Percentiles rank a stretch among this genome's conserved stretches.
Conservation (phyloP, 2,797 vertebrate species). For the Enteromius fasciolatus region DNA sequence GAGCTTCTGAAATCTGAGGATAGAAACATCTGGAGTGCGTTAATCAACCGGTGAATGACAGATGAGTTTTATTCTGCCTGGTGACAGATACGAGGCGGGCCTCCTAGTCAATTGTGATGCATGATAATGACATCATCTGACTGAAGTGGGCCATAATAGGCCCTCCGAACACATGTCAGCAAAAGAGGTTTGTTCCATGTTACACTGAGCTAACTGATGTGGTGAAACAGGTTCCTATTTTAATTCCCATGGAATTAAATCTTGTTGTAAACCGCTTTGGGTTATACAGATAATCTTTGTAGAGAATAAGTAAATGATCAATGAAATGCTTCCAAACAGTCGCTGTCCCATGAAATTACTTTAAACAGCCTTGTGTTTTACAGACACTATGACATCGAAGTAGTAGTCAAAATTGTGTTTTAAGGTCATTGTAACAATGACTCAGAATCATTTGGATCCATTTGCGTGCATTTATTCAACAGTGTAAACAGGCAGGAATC, state of each 20-base stretch:
- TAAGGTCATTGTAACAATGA: too few relatives aligned
- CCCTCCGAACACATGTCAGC: conserved; percentile 73
- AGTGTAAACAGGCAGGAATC: too few relatives aligned
- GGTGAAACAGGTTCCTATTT: conserved; percentile 37
- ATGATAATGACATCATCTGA: conserved; percentile 85
- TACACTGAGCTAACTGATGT: conserved; percentile 31
- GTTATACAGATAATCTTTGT: neutral
- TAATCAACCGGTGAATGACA: conserved; percentile 88
- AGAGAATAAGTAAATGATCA: neutral
- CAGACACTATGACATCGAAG: neutral
- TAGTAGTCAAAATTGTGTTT: too few relatives aligned
- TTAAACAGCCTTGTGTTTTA: neutral
- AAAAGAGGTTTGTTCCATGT: conserved; percentile 31
- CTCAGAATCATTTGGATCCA: too few relatives aligned
- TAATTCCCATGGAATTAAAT: conserved; percentile 4
- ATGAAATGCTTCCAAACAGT: neutral
- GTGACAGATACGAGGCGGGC: conserved; percentile 83
- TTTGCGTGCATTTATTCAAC: too few relatives aligned
- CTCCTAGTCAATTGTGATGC: conserved; percentile 83
- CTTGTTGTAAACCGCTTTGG: conserved; percentile 9
- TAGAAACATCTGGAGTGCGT: conserved; percentile 88
- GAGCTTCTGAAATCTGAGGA: conserved; percentile 88
- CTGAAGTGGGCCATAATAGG: conserved; percentile 59
- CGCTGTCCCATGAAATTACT: neutral
- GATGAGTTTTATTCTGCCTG: conserved; percentile 87